A percentile compares a stretch with the other conserved stretches of the same genome.
Conservation (phyloP, 1,140 invertebrate species). For the Lordiphosa mommai region DNA sequence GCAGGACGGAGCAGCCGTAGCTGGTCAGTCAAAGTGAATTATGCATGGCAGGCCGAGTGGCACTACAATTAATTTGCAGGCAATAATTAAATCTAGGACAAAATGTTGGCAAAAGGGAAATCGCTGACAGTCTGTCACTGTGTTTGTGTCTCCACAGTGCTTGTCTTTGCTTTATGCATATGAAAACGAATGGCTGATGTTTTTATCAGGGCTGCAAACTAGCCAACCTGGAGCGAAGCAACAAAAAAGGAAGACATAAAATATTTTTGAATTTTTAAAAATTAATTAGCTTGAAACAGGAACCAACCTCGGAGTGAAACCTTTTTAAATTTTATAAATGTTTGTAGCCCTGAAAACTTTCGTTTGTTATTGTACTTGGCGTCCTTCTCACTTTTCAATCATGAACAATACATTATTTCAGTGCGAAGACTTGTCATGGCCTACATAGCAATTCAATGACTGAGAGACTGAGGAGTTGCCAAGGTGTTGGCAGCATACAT, state of each 20-base stretch:
- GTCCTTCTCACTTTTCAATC: conserved; percentile 13
- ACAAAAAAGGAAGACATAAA: neutral
- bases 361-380: neutral
- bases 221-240: neutral
- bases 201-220: too few species aligned
- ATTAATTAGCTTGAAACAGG: too few species aligned
- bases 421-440: conserved; percentile 27
- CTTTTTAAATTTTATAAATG: too few species aligned
- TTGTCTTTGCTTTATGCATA: conserved; percentile 10
- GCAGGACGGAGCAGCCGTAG: conserved; percentile 14
- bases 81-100: conserved; percentile 77
- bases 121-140: conserved; percentile 58
- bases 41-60: conserved; percentile 35
- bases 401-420: conserved; percentile 37
- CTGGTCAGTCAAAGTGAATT: conserved; percentile 60
- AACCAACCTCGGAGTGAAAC: too few species aligned
- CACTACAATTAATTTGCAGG: conserved; percentile 69
- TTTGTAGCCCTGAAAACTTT: too few species aligned
- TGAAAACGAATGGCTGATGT: conserved; percentile 17
- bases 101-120: conserved; percentile 62
- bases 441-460: conserved; percentile 21
- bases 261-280: too few species aligned
- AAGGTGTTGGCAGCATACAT: conserved; percentile 24
- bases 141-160: conserved; percentile 9
- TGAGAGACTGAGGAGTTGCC: conserved; percentile 21